A percentile compares a stretch with the other conserved stretches of the same genome.
phyloP scores from a whole-genome alignment of 2,888 invertebrate genomes.

The Leucophenga maculata region DNA sequence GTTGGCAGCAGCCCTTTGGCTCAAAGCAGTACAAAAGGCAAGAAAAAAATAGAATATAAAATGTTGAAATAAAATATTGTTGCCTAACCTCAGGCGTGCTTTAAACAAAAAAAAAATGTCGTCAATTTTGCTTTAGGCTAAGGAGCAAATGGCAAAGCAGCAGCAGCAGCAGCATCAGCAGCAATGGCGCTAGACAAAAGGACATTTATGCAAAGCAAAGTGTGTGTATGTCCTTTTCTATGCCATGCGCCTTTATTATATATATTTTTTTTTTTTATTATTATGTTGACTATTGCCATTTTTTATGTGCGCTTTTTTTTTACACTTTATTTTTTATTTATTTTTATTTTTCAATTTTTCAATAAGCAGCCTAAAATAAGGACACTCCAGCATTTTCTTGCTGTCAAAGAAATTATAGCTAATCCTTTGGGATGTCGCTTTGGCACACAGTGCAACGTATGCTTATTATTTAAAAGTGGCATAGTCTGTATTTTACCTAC shows the following conservation, averaged over 20 bases:
- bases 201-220: neutral
- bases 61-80: conserved; percentile 1
- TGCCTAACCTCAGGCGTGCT: conserved; percentile 30
- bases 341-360: conserved; percentile 7
- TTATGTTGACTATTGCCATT: conserved; percentile 33
- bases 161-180: no score
- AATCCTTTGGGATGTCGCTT: conserved; percentile 12
- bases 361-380: conserved; percentile 9
- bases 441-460: conserved; percentile 7
- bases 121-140: conserved; percentile 46
- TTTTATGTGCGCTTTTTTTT: conserved; percentile 11
- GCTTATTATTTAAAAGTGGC: neutral
- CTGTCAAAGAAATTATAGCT: conserved; percentile 3
- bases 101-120: conserved; percentile 52
- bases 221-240: conserved; percentile 9
- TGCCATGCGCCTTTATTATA: neutral
- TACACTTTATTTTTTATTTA: neutral
- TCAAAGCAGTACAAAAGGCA: neutral
- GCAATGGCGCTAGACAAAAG: neutral
- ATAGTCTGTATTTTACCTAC: neutral
- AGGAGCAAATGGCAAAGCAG: neutral
- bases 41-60: neutral
- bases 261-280: conserved; percentile 12
- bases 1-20: conserved; percentile 26
- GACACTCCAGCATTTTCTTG: neutral